phyloP scores from a whole-genome alignment of 2,113 vertebrate genomes.

The Rhineura floridana region DNA sequence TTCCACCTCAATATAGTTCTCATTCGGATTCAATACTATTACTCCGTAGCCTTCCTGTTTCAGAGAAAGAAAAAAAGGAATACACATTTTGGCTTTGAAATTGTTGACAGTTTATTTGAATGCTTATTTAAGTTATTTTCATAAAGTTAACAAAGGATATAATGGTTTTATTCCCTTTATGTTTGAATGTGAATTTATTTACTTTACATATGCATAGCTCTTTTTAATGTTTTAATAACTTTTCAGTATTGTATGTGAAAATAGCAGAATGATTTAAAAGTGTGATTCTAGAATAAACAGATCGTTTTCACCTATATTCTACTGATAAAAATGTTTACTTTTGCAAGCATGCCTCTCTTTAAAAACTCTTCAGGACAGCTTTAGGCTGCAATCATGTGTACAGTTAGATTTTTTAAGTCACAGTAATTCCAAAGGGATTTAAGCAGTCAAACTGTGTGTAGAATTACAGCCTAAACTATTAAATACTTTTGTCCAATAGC shows the following conservation, averaged over 20 bases:
- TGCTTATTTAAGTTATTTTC: conserved; percentile 47
- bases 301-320: conserved; percentile 35
- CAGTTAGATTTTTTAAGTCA: background rate
- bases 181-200: conserved; percentile 41
- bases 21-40: conserved; percentile 97
- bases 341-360: conserved; percentile 12
- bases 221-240: conserved; percentile 49
- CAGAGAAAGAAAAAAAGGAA: conserved; percentile 58
- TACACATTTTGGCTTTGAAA: conserved; percentile 65
- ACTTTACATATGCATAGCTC: conserved; percentile 39
- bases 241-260: conserved; percentile 27
- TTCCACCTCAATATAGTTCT: conserved; percentile 97
- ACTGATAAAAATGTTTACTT: conserved; percentile 19
- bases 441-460: background rate
- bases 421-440: background rate
- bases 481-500: conserved; percentile 79
- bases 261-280: conserved; percentile 54
- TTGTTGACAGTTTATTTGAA: conserved; percentile 48
- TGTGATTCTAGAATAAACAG: conserved; percentile 43
- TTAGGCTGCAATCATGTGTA: background rate
- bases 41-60: conserved; percentile 94
- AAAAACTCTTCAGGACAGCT: conserved; percentile 45
- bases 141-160: conserved; percentile 35
- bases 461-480: conserved; percentile 14
- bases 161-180: conserved; percentile 17